phyloP scores from a whole-genome alignment of 2,888 invertebrate species.

The Schizaphis graminum region DNA sequence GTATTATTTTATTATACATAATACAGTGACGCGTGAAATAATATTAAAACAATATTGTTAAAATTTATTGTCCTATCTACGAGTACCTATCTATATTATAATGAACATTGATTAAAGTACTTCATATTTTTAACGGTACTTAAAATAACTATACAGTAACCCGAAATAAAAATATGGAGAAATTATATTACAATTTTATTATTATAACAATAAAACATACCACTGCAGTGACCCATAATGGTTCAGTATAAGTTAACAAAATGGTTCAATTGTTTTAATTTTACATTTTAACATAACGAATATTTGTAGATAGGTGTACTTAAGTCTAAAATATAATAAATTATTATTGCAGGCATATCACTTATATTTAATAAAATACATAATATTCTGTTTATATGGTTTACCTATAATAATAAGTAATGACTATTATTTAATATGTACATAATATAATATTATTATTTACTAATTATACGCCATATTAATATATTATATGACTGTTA shows the following conservation, averaged over 20 bases:
- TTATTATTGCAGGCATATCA: neutral
- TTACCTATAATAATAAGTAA: neutral
- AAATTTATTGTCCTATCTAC: too few relatives aligned
- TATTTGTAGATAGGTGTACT: too few relatives aligned
- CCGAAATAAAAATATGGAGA: neutral
- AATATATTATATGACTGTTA: neutral
- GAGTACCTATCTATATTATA: neutral
- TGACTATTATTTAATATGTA: neutral
- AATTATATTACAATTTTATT: neutral
- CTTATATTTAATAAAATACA: neutral
- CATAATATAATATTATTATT: too few relatives aligned
- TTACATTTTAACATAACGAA: neutral
- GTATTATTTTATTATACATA: too few relatives aligned
- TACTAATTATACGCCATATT: too few relatives aligned
- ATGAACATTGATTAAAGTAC: neutral
- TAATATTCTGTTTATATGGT: neutral
- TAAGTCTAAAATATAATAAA: too few relatives aligned
- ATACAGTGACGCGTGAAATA: too few relatives aligned
- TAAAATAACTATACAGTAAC: neutral
- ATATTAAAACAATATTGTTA: too few relatives aligned
- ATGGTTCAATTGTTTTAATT: neutral
- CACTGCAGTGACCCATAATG: neutral
- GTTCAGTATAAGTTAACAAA: neutral
- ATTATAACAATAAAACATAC: neutral
- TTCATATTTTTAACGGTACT: neutral